Base-by-base conservation (phyloP, 2,797 vertebrate species). In the Philypnodon macrostomus region DNA sequence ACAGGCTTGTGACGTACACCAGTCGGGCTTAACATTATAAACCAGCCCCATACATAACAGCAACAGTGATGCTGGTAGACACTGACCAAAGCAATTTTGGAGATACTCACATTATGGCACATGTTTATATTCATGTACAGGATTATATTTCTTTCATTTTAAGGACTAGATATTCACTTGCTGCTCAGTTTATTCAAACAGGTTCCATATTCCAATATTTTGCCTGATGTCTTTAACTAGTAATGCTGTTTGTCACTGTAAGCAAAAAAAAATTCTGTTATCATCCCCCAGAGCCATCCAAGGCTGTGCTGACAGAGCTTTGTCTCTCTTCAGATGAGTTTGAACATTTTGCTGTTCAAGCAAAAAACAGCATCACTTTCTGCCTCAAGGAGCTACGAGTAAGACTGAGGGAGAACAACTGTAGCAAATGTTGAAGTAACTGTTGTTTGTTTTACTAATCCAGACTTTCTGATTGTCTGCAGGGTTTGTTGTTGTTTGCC, bases 331-430 rank as follows among this genome's bases (percentile, higher is more conserved):
- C 92, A 17, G 93, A 95, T 0, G 95, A 97, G 59, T 98, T 98
- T 73, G 93, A 97, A 69, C 77, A 83, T 0, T 88, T 92, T 63
- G 70, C 85, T 0, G 75, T 92, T 17, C 53, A 63, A 31, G 72
- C 83, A 0, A 90, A 87, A 13, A 90, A 75, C 41, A 84, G 81
- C 39, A 59, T 98, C 80, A 98, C 96, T 1, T 98, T 98, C 85
- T 98, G 96, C 70, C 89, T 97, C 15, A 96, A 93, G 78, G 95
- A 98, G 49, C 89, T 97, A 36, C 86, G 95, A 83, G 96, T 97
- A 63, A 92, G 91, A 53, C n/a, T 6, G 9, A 15, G 24, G 26
- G 29, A 42, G 24, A 29, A 14, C 6, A n/a, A 41, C 23, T 1
- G n/a, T 11, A 16, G 17, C 29, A 2, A 30, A 7, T 10, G 9